Conservation (phyloP, 2,888 invertebrate species). For the Urechis unicinctus region DNA sequence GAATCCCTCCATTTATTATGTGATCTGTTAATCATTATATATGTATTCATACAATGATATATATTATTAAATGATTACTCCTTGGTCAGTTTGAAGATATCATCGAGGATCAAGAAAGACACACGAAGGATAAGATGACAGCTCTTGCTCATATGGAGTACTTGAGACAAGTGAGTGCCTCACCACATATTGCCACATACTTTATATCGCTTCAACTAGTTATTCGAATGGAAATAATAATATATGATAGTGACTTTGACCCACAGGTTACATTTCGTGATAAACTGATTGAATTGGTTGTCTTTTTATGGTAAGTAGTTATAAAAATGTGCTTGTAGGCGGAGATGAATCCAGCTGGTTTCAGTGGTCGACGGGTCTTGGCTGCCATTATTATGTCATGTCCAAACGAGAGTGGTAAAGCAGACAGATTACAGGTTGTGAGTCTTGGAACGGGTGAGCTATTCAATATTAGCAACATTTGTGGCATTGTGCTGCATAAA, state of each 20-base stretch:
- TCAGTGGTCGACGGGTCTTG: slow-evolving; percentile 49
- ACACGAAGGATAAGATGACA: neutral
- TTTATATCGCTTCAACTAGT: no score
- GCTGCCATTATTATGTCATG: slow-evolving; percentile 50
- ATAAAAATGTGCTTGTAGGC: slow-evolving; percentile 22
- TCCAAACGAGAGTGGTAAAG: slow-evolving; percentile 36
- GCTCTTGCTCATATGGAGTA: neutral
- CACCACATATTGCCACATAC: no score
- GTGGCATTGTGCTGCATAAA: no score
- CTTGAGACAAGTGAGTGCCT: neutral
- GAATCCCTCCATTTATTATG: no score
- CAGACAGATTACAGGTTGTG: slow-evolving; percentile 30
- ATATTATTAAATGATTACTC: neutral
- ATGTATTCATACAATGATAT: neutral
- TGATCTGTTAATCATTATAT: neutral
- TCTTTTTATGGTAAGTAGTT: neutral
- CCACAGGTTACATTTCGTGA: no score
- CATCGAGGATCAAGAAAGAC: neutral
- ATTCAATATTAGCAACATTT: no score
- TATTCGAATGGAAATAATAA: no score
- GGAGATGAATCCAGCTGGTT: slow-evolving; percentile 18
- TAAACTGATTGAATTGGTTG: no score
- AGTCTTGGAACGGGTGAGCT: slow-evolving; percentile 25
- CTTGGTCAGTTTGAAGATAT: neutral
- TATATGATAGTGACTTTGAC: no score